These are phyloP conservation scores for Drosophila sulfurigaster DNA, from an alignment of 1,140 invertebrate genomes.

Conservation along the genomic window DNA sequence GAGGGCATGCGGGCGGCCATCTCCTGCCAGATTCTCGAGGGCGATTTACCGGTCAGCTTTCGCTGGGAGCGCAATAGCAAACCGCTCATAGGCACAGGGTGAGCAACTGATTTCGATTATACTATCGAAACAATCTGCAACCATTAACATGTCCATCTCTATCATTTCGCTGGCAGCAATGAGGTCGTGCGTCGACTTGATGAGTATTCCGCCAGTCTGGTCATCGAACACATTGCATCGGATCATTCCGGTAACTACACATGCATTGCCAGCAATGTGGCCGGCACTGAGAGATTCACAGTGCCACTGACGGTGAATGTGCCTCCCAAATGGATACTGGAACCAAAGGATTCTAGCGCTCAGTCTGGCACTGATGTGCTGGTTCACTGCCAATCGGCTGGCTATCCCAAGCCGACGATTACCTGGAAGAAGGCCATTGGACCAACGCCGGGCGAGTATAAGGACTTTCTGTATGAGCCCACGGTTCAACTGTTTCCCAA, in stretches of 20 bases:
- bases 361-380: slow-evolving; percentile 93
- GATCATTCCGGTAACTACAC: slow-evolving; percentile 95
- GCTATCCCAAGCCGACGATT: slow-evolving; percentile 94
- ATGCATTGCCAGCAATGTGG: slow-evolving; percentile 93
- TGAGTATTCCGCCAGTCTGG: slow-evolving; percentile 94
- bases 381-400: slow-evolving; percentile 95
- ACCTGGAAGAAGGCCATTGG: slow-evolving; percentile 94
- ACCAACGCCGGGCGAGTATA: slow-evolving; percentile 93
- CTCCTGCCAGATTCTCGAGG: slow-evolving; percentile 96
- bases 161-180: slow-evolving; percentile 51
- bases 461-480: slow-evolving; percentile 92
- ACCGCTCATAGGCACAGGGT: slow-evolving; percentile 86
- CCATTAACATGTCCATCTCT: background rate
- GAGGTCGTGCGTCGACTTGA: slow-evolving; percentile 89
- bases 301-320: slow-evolving; percentile 94
- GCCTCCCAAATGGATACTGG: slow-evolving; percentile 95
- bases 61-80: slow-evolving; percentile 93
- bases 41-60: slow-evolving; percentile 96
- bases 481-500: slow-evolving; percentile 91
- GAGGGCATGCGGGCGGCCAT: slow-evolving; percentile 97
- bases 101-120: slow-evolving; percentile 20
- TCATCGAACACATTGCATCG: slow-evolving; percentile 94
- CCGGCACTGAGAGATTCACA: slow-evolving; percentile 90
- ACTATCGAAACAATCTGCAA: background rate
- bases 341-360: slow-evolving; percentile 94